phyloP scores from a whole-genome alignment of 2,113 vertebrate species.

The Cygnus buccinator region DNA sequence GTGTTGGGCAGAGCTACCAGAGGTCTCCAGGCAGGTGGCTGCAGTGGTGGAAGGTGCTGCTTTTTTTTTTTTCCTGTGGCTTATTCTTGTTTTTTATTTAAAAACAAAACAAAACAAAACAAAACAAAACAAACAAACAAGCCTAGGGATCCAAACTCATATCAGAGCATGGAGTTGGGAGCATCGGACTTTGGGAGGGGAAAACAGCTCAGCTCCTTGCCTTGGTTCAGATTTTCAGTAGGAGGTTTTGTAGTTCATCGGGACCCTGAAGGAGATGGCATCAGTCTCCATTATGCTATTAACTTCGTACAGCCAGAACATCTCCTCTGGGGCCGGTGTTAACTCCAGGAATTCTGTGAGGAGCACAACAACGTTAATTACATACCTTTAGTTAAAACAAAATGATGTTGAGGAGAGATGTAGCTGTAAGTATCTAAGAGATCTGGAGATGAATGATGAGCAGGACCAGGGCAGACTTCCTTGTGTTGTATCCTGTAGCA shows the following conservation, averaged over 20 bases:
- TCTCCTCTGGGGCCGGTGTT: background rate
- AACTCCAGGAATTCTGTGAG: background rate
- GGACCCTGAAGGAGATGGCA: background rate
- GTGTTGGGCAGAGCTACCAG: background rate
- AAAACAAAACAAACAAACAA: background rate
- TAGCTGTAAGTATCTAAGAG: background rate
- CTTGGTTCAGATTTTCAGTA: background rate
- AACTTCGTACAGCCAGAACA: background rate
- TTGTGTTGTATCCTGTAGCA: accelerated
- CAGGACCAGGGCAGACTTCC: background rate
- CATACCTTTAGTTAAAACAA: background rate
- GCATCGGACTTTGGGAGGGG: background rate
- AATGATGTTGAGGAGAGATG: background rate
- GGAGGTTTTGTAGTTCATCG: background rate
- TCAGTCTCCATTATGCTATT: background rate
- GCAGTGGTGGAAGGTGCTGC: background rate
- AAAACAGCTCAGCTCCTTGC: accelerated
- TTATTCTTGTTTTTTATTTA: background rate
- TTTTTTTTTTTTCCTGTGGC: background rate
- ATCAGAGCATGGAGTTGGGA: background rate
- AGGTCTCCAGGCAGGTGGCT: background rate
- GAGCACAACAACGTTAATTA: background rate
- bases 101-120: background rate
- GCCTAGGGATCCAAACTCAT: background rate
- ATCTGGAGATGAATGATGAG: background rate